Conservation (phyloP, 2,888 invertebrate species). For the Actias luna region DNA sequence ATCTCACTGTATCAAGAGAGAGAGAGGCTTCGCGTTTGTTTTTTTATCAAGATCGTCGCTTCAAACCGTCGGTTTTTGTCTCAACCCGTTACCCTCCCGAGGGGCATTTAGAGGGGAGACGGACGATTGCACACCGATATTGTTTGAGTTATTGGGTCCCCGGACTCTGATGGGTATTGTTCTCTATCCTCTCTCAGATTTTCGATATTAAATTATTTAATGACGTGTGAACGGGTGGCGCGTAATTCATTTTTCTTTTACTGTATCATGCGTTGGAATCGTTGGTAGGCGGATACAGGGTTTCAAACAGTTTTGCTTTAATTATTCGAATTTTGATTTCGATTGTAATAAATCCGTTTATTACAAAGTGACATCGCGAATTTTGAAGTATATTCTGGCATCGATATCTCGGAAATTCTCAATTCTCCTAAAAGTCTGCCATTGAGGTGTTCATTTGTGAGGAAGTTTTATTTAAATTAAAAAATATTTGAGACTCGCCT, state of each 20-base stretch:
- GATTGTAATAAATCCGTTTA: too few species aligned
- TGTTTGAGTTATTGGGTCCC: slow-evolving; percentile 18
- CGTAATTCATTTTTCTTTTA: background rate
- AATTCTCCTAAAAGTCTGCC: too few species aligned
- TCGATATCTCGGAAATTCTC: too few species aligned
- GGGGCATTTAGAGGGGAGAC: slow-evolving; percentile 43
- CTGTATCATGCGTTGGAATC: background rate
- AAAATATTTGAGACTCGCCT: too few species aligned
- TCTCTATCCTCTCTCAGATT: slow-evolving; percentile 4
- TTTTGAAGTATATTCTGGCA: too few species aligned
- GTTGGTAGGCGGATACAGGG: background rate
- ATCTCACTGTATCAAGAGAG: slow-evolving; percentile 61
- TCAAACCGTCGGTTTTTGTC: slow-evolving; percentile 29
- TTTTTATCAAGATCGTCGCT: slow-evolving; percentile 62
- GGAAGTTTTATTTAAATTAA: too few species aligned
- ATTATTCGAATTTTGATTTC: too few species aligned
- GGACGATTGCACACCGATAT: slow-evolving; percentile 19
- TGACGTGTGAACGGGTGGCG: slow-evolving; percentile 2
- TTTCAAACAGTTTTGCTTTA: too few species aligned
- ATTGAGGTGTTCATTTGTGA: too few species aligned
- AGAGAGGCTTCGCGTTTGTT: slow-evolving; percentile 46
- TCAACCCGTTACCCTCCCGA: slow-evolving; percentile 39
- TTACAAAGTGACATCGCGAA: too few species aligned
- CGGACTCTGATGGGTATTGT: slow-evolving; percentile 2
- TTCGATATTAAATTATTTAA: slow-evolving; percentile 11